A percentile compares a stretch with the other conserved stretches of the same genome.
Conservation (phyloP, 2,797 vertebrate species). For the Mallotus villosus region DNA sequence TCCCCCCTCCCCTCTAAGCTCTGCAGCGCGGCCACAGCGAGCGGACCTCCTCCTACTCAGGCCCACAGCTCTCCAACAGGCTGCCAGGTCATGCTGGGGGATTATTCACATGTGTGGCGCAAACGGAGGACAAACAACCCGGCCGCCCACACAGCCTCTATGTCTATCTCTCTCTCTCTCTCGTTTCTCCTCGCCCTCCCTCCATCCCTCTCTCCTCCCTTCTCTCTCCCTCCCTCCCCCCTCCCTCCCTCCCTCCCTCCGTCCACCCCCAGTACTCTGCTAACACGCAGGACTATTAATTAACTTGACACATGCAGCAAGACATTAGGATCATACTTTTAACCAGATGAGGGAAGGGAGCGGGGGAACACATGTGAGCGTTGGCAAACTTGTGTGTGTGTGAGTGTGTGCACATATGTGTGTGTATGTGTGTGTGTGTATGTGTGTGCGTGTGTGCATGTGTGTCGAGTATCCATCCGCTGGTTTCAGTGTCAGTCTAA, state of each 20-base stretch:
- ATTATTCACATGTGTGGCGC: slow-evolving; percentile 26
- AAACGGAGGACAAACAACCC: slow-evolving; percentile 16
- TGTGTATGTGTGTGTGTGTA: background rate
- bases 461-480: background rate
- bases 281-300: slow-evolving; percentile 30
- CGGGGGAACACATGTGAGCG: background rate
- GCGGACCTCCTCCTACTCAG: too few species aligned
- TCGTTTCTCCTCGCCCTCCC: background rate
- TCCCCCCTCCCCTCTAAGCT: slow-evolving; percentile 1
- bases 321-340: slow-evolving; percentile 38
- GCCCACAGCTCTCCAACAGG: too few species aligned
- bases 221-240: background rate
- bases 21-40: slow-evolving; percentile 19
- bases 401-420: too few species aligned
- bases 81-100: background rate
- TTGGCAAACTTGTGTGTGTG: too few species aligned
- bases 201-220: too few species aligned
- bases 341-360: slow-evolving; percentile 1
- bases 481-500: background rate
- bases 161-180: background rate
- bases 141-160: slow-evolving; percentile 5
- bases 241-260: background rate
- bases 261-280: background rate
- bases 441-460: background rate
- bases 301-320: slow-evolving; percentile 45